Percentiles rank a stretch among this genome's conserved stretches.
Evolutionary conservation across 2,888 invertebrate genomes (phyloP).

Genomic region (Antheraea yamamai): DNA sequence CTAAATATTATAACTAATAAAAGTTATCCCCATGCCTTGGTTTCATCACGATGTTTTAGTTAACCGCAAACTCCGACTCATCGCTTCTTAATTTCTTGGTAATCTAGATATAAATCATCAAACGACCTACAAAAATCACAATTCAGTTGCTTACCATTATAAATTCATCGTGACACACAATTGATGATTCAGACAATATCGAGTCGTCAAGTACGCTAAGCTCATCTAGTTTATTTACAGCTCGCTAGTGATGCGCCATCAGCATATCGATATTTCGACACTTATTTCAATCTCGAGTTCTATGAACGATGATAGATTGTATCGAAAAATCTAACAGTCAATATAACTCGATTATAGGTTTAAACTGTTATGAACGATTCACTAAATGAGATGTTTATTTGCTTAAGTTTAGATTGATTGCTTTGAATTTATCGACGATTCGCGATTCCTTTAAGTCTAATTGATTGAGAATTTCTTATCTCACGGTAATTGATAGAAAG

Average conservation of each 20-base stretch:
- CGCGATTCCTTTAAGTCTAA: neutral
- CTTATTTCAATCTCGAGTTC: neutral
- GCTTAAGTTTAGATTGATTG: neutral
- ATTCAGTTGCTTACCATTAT: neutral
- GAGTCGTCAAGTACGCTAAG: neutral
- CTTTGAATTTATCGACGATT: slow-evolving; percentile 3
- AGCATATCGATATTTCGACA: slow-evolving; percentile 1
- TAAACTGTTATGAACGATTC: slow-evolving; percentile 10
- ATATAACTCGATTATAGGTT: slow-evolving; percentile 7
- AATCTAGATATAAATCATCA: neutral
- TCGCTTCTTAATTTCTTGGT: neutral
- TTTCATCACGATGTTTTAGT: neutral
- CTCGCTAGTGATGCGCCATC: neutral
- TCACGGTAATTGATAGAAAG: neutral
- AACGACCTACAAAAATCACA: slow-evolving; percentile 4
- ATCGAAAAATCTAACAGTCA: neutral
- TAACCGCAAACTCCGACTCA: neutral
- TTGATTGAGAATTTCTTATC: slow-evolving; percentile 5
- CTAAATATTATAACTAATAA: too few relatives aligned
- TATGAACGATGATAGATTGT: neutral
- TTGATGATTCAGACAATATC: neutral
- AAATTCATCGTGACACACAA: slow-evolving; percentile 1
- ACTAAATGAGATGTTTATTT: slow-evolving; percentile 14
- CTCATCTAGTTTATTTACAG: slow-evolving; percentile 10
- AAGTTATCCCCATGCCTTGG: too few relatives aligned